phyloP scores from a whole-genome alignment of 2,888 invertebrate genomes.

The Plebejus anna region DNA sequence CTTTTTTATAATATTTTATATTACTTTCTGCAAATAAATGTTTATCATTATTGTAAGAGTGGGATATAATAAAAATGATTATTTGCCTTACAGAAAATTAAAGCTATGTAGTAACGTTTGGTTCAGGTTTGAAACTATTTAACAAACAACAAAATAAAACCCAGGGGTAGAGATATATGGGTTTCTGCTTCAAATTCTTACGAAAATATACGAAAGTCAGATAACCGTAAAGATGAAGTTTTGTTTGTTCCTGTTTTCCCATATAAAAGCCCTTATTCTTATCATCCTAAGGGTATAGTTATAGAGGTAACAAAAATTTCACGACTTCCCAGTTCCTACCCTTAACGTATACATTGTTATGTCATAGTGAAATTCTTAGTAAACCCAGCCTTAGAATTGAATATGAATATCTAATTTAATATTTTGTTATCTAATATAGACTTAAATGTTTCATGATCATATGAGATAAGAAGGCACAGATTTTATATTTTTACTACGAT shows the following conservation, averaged over 20 bases:
- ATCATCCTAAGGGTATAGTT: background rate
- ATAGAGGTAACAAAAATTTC: slow-evolving; percentile 14
- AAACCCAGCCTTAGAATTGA: background rate
- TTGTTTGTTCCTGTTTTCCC: background rate
- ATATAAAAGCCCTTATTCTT: background rate
- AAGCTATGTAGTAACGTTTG: too few species aligned
- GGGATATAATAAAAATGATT: too few species aligned
- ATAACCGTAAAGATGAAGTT: background rate
- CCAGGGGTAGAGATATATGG: background rate
- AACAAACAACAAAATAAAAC: background rate
- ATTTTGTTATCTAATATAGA: too few species aligned
- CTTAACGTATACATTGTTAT: background rate
- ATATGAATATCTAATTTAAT: background rate
- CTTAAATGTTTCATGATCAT: too few species aligned
- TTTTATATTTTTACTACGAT: too few species aligned
- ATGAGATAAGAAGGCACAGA: too few species aligned
- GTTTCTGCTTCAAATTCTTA: background rate
- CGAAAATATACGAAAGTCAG: background rate
- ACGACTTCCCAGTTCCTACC: background rate
- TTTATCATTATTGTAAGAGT: too few species aligned
- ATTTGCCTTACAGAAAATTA: too few species aligned
- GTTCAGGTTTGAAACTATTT: background rate
- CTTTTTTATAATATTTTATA: too few species aligned
- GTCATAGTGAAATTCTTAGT: background rate
- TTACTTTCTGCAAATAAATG: too few species aligned